Evolutionary conservation across 2,888 invertebrate species (phyloP).

Genomic region (Arrhopalites spinosus): DNA sequence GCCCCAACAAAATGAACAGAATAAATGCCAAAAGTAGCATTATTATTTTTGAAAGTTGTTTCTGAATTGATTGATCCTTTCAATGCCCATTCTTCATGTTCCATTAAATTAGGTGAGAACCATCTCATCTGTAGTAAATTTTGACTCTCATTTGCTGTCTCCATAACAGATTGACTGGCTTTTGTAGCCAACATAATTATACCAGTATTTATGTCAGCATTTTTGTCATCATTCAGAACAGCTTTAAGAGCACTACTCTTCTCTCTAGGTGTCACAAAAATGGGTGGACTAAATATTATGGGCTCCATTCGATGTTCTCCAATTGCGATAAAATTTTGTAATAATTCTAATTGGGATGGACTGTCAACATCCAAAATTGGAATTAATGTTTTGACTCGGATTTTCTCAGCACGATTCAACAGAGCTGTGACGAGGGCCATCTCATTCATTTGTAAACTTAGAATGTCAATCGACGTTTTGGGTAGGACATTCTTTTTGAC

Average conservation of each 20-base stretch:
- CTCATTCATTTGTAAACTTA: slow-evolving; percentile 52
- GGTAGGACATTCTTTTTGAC: slow-evolving; percentile 16
- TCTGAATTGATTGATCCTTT: not conserved
- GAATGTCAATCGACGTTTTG: not conserved
- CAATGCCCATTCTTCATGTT: slow-evolving; percentile 27
- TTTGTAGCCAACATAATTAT: slow-evolving; percentile 47
- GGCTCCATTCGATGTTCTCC: slow-evolving; percentile 35
- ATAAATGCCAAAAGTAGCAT: slow-evolving; percentile 48
- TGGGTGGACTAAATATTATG: slow-evolving; percentile 42
- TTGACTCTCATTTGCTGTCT: slow-evolving; percentile 38
- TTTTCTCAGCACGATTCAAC: slow-evolving; percentile 50
- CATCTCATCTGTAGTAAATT: slow-evolving; percentile 22
- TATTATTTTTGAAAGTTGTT: not conserved
- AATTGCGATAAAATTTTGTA: slow-evolving; percentile 37
- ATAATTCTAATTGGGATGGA: slow-evolving; percentile 37
- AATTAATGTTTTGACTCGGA: slow-evolving; percentile 45
- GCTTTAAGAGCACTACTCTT: not conserved
- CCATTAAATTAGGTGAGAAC: slow-evolving; percentile 21
- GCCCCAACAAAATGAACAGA: slow-evolving; percentile 51
- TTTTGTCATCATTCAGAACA: slow-evolving; percentile 16
- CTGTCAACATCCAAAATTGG: slow-evolving; percentile 46
- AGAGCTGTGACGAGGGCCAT: slow-evolving; percentile 35
- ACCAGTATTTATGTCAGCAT: slow-evolving; percentile 27
- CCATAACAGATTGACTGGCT: slow-evolving; percentile 43
- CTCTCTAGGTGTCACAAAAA: slow-evolving; percentile 23